Evolutionary conservation across 1,140 invertebrate genomes (phyloP), one percentile per base, ranked within the genome.

Genomic region (Acarapis woodi): DNA sequence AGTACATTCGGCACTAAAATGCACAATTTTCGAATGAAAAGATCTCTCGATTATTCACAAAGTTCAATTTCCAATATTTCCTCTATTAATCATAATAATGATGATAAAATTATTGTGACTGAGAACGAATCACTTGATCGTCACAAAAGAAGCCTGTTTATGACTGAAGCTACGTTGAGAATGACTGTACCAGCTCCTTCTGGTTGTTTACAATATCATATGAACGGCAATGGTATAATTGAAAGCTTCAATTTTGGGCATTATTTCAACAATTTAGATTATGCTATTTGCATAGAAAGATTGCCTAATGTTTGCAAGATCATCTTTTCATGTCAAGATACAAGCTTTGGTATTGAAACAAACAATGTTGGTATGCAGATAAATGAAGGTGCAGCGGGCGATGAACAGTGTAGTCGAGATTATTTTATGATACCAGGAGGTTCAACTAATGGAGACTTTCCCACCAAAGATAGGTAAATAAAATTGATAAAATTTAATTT

Each of bases 181-280:
- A 14, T 39, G 39, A 42, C 38, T n/a, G 32, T 39, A 30, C 22
- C 48, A 64, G 67, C 67, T 3, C 68, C 68, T 0, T 50, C 57
- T 1, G 66, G 66, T 24, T 68, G 65, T 41, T 54, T 68, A 12
- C 67, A 70, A 42, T 70, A 66, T 52, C 68, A 59, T 46, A 64
- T 62, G 0, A 62, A 64, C 26, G 41, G 55, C 6, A 45, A 51
- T 1, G 66, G 65, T 8, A 53, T 49, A 26, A 57, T 69, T 40
- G 59, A 63, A 42, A 66, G 61, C 8, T 69, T 70, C 46, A 68
- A 67, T 48, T 68, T 62, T 47, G 63, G 62, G 48, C 46, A 49
- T 1, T 44, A 45, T 32, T 22, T 46, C 0, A 46, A 46, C 35
- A 44, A 47, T 32, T 21, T 48, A 25, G 47, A 48, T 31, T 48